phyloP scores from a whole-genome alignment of 2,113 vertebrate species.

The Astur gentilis region DNA sequence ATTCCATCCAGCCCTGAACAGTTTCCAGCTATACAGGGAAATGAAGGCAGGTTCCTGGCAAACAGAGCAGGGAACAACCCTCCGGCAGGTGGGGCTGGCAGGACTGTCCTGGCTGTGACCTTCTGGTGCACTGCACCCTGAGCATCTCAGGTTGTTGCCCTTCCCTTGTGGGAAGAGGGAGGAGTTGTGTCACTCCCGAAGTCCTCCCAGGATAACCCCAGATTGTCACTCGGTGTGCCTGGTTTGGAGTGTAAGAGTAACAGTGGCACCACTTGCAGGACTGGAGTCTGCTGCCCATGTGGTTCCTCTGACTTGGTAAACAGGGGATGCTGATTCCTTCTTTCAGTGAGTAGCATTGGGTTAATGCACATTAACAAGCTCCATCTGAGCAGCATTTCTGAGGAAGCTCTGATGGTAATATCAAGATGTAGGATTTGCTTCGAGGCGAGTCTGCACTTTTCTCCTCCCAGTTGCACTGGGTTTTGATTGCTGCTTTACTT shows the following conservation, averaged over 20 bases:
- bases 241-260: background rate
- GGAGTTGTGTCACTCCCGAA: background rate
- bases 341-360: background rate
- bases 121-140: background rate
- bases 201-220: background rate
- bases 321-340: background rate
- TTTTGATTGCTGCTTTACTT: slow-evolving; percentile 19
- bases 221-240: background rate
- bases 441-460: background rate
- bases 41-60: slow-evolving; percentile 21
- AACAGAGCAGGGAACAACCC: background rate
- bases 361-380: background rate
- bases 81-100: slow-evolving; percentile 23
- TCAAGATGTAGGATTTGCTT: background rate
- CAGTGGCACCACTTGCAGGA: background rate
- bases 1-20: slow-evolving; percentile 35
- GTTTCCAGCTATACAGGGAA: slow-evolving; percentile 40
- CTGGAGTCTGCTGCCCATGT: background rate
- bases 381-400: background rate
- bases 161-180: background rate
- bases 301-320: background rate
- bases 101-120: slow-evolving; percentile 19
- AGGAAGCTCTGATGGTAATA: background rate
- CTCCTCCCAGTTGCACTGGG: background rate
- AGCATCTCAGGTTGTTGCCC: background rate